phyloP scores from a whole-genome alignment of 2,888 invertebrate genomes.

The Drosophila kanekoi region DNA sequence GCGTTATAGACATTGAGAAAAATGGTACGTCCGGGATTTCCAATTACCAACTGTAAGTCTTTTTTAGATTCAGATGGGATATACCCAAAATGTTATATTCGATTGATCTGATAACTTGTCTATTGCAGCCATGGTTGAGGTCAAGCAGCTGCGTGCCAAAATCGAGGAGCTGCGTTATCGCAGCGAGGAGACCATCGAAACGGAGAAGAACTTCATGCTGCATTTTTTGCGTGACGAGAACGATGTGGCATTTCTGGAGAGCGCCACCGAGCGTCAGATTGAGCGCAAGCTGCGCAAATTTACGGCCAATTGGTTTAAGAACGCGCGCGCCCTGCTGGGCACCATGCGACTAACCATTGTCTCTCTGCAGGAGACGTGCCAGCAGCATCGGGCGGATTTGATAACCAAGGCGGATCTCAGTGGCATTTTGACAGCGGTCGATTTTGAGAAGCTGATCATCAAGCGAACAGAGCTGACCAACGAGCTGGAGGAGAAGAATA shows the following conservation, averaged over 20 bases:
- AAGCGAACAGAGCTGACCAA: conserved; percentile 86
- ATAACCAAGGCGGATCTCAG: conserved; percentile 86
- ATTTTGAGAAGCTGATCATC: conserved; percentile 87
- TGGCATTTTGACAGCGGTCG: conserved; percentile 86
- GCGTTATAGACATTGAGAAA: conserved; percentile 64
- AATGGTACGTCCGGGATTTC: conserved; percentile 46
- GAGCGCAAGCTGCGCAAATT: conserved; percentile 85
- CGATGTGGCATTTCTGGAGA: conserved; percentile 71
- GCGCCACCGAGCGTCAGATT: conserved; percentile 80
- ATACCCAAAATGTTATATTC: too few species aligned
- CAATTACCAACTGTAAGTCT: too few species aligned
- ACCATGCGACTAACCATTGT: conserved; percentile 86
- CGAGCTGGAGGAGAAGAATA: conserved; percentile 86
- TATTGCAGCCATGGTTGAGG: conserved; percentile 69
- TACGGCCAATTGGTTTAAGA: conserved; percentile 86
- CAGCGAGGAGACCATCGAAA: conserved; percentile 85
- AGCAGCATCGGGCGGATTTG: conserved; percentile 82
- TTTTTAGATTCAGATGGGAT: background rate
- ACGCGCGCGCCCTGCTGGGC: conserved; percentile 85
- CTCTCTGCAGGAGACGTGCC: conserved; percentile 85
- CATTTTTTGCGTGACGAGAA: conserved; percentile 76
- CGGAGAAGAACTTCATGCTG: conserved; percentile 84
- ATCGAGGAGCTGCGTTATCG: conserved; percentile 86
- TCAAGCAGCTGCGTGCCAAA: conserved; percentile 83
- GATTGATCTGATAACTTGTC: too few species aligned